Base-by-base conservation (phyloP, 2,888 invertebrate genomes). In the Pseudococcus longispinus region DNA sequence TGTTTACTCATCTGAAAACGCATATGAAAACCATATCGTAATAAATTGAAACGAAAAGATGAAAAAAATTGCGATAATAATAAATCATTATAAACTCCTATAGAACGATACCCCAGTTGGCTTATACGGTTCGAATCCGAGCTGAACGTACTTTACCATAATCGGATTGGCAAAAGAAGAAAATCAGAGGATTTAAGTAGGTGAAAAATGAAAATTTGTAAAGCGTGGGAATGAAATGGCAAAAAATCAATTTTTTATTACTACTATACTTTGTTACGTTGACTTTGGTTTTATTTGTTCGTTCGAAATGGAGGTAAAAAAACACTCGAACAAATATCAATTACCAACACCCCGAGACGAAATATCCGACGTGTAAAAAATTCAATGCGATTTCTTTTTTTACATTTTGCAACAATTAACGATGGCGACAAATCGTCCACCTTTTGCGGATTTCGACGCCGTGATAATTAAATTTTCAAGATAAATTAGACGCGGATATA, bases 221-320 rank as follows among this genome's bases (percentile, higher is more conserved):
- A 70, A 70, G 70, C 70, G 70, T 70, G 29, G 70, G 70, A 70
- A 70, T 70, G 70, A 70, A 70, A 70, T 70, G 29, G 70, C 29
- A 32, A 70, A 70, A 70, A 70, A 70, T 70, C 70, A 70, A 70
- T 70, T 70, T 70, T 70, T 29, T 70, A 70, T 70, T 70, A 70
- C 23, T 11, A 26, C 70, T 70, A 23, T 60, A 70, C 70, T 70
- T 70, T 70, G 70, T 70, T 70, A 70, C 70, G 29, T 29, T 70
- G 70, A 29, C 70, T 70, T 29, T 70, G 11, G 29, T 70, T 70
- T 70, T 18, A 70, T 70, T 70, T 70, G 70, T 18, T 29, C 70
- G 29, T 29, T 70, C 32, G 70, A 70, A 65, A 29, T 29, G 70
- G 26, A 65, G 26, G 23, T 6, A 4, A 11, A 23, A 70, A 29